Conservation (phyloP, 2,113 vertebrate species). For the Formicarius rufipectus region DNA sequence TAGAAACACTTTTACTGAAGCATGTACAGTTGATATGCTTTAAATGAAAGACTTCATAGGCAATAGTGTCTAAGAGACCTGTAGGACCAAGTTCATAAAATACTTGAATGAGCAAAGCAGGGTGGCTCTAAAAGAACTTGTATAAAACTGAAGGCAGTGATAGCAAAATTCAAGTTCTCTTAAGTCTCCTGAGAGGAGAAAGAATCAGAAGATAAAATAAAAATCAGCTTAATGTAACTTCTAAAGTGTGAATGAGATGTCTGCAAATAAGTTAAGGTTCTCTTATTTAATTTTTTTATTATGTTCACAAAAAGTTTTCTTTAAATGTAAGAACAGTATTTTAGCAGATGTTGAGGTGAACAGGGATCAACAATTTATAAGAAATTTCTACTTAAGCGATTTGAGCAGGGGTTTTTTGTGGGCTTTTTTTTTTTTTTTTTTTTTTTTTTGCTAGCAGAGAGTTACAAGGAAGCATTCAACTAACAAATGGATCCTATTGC, state of each 20-base stretch:
- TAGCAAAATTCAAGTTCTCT: neutral
- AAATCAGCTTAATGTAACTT: neutral
- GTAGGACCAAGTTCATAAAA: neutral
- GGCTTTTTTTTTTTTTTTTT: too few relatives aligned
- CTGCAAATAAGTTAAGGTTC: neutral
- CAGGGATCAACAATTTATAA: neutral
- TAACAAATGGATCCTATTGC: neutral
- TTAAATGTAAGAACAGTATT: neutral
- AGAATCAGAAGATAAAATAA: neutral
- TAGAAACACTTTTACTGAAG: neutral
- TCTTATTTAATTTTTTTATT: neutral
- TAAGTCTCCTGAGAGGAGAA: neutral
- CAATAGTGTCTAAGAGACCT: neutral
- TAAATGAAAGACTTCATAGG: neutral
- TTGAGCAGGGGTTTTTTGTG: too few relatives aligned
- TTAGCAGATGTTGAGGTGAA: neutral
- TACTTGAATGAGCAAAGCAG: neutral
- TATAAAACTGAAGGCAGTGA: neutral
- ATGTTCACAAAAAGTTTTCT: neutral
- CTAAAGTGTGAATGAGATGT: neutral
- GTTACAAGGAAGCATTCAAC: neutral
- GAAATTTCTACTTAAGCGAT: neutral
- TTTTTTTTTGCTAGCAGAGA: neutral
- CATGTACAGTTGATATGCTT: neutral
- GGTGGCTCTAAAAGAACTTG: neutral